These are phyloP conservation scores for Rotaria macrura DNA, from an alignment of 2,888 invertebrate species.

Conservation along the genomic window DNA sequence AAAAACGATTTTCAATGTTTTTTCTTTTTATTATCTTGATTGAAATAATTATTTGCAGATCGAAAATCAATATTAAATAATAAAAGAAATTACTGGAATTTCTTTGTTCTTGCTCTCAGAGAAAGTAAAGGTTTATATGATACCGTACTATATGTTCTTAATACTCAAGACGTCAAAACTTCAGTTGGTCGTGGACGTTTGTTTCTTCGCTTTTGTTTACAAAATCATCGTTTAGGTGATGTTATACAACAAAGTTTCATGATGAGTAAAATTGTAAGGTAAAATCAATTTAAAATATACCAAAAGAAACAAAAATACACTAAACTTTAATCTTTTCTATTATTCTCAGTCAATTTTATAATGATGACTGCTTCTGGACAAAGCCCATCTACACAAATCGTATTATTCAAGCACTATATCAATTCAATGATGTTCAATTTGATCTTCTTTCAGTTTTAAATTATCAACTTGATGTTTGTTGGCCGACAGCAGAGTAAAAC, in stretches of 20 bases:
- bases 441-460: conserved; percentile 41
- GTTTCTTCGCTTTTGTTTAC: conserved; percentile 49
- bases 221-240: conserved; percentile 50
- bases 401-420: conserved; percentile 47
- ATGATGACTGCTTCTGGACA: conserved; percentile 42
- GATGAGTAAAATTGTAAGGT: conserved; percentile 38
- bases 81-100: background rate
- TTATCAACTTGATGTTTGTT: background rate
- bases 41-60: background rate
- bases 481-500: conserved; percentile 4
- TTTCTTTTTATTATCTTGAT: background rate
- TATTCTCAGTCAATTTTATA: conserved; percentile 47
- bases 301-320: background rate
- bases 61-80: background rate
- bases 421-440: conserved; percentile 50
- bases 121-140: conserved; percentile 20
- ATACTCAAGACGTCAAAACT: conserved; percentile 39
- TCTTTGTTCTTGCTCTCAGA: background rate
- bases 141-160: background rate
- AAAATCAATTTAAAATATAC: background rate
- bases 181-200: conserved; percentile 49
- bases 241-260: conserved; percentile 49
- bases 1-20: background rate
- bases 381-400: conserved; percentile 39
- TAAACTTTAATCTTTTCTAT: too few relatives aligned